These are phyloP conservation scores for Synchiropus splendidus DNA, from an alignment of 2,113 vertebrate genomes.

Conservation along the genomic window DNA sequence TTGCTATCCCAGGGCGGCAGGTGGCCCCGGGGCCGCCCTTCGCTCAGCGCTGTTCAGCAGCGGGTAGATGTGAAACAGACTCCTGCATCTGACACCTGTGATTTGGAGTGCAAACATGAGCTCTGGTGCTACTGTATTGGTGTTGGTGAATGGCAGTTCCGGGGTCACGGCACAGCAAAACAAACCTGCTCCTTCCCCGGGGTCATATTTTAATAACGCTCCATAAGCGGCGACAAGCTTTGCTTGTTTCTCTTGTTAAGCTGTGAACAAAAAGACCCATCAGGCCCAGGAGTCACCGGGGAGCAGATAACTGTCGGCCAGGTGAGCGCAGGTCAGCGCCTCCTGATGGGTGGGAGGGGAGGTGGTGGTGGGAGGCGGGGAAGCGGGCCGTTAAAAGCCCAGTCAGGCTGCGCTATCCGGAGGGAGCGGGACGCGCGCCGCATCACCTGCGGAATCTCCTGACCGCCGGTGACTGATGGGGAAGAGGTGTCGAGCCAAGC, in stretches of 20 bases:
- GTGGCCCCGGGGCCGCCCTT: no score
- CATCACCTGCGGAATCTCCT: slow-evolving; percentile 52
- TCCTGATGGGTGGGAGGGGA: slow-evolving; percentile 3
- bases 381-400: slow-evolving; percentile 22
- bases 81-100: no score
- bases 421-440: slow-evolving; percentile 19
- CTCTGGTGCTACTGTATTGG: no score
- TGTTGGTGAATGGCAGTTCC: no score
- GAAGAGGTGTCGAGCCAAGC: slow-evolving; percentile 37
- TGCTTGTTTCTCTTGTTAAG: slow-evolving; percentile 24
- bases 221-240: slow-evolving; percentile 1
- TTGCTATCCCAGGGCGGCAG: no score
- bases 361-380: slow-evolving; percentile 19
- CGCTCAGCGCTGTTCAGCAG: no score
- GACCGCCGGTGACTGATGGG: slow-evolving; percentile 40
- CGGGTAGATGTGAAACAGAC: no score
- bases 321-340: slow-evolving; percentile 42
- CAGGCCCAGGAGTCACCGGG: slow-evolving; percentile 14
- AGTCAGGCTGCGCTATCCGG: slow-evolving; percentile 10
- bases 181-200: slow-evolving; percentile 9
- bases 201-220: slow-evolving; percentile 19
- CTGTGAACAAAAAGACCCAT: slow-evolving; percentile 37
- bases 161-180: neutral
- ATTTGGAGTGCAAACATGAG: no score
- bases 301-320: slow-evolving; percentile 33